Base-by-base conservation (phyloP, 2,888 invertebrate genomes). In the Thymelicus sylvestris region DNA sequence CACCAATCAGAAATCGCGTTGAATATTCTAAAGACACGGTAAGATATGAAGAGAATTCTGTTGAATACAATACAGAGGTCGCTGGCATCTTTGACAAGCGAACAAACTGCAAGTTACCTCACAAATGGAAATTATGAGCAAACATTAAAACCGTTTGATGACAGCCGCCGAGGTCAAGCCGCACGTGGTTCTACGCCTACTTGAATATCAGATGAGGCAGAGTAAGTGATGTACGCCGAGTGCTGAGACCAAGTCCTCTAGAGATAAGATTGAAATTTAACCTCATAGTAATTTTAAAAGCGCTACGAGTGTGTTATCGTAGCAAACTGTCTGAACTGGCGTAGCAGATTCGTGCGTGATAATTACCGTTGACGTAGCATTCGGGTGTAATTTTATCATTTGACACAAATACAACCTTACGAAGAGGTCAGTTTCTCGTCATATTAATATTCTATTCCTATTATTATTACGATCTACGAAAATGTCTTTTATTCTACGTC, bases 111-210 rank as follows among this genome's bases (percentile, higher is more conserved):
- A 68, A 74, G 63, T 67, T 61, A 73, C 60, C 77, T 75, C 74
- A 77, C 78, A 80, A 77, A 77, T 75, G 74, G 66, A 66, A 66
- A 71, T 19, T 60, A 62, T 77, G 78, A 75, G 66, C 75, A 75
- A 77, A 78, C 79, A 78, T 79, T 78, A 80, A 77, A 69, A 76
- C 79, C 79, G 81, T 83, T 86, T 79, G 80, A 80, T 77, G 78
- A 77, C 71, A 70, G 78, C 81, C 82, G 83, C 76, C 79, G 77
- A 74, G 86, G 85, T 87, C 85, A 86, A 80, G 78, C 76, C 79
- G 83, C 84, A 83, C 83, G 84, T 83, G 85, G 80, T 76, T 78
- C 73, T 67, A 80, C 82, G 81, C 82, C 82, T 81, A 81, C 83
- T 79, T 80, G 74, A 76, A 74, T 75, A 79, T 81, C 81, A 79